Evolutionary conservation across 2,797 vertebrate species (phyloP), one percentile per base, ranked within the genome.

Genomic region (Lates japonicus): DNA sequence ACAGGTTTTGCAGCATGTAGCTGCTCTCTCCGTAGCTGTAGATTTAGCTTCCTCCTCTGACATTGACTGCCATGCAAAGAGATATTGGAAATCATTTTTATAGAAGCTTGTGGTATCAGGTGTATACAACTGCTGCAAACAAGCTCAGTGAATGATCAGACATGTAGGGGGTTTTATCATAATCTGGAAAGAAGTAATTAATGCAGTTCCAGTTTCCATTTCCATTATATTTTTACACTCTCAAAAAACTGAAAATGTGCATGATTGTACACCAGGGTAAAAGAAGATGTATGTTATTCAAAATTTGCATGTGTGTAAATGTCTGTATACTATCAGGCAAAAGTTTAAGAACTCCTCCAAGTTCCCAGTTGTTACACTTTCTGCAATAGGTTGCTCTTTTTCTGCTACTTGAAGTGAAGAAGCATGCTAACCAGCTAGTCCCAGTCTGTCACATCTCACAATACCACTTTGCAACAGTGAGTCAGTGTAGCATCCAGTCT

Each of bases 41-140:
- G n/a, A 58, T 58, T 62, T 25, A 20, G 17, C 69, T 25, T 55
- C 60, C 42, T 54, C 33, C 51, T 70, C 41, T 49, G 25, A 44
- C 69, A 87, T 60, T 12, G 73, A 87, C 64, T 62, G 37, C 48
- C 59, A 44, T 12, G 60, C 58, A 61, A 58, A 63, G 54, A 60
- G 52, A 46, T 64, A 90, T 80, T 68, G 73, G 81, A 87, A 85
- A 85, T 90, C 69, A 62, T 71, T 88, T 29, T 39, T 14, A 70
- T 22, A n/a, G 69, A 48, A 44, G 54, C 60, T 55, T 67, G 70
- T 46, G 52, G 69, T 62, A 70, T 77, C 80, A 77, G 74, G 63
- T 81, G 70, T 80, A 70, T 44, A 78, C 61, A 54, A 52, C 59
- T 41, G 67, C 54, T 70, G 73, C 60, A 81, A 84, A 80, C 69